Evolutionary conservation across 2,888 invertebrate genomes (phyloP), one percentile per base, ranked within the genome.

Genomic region (Apoda limacodes): DNA sequence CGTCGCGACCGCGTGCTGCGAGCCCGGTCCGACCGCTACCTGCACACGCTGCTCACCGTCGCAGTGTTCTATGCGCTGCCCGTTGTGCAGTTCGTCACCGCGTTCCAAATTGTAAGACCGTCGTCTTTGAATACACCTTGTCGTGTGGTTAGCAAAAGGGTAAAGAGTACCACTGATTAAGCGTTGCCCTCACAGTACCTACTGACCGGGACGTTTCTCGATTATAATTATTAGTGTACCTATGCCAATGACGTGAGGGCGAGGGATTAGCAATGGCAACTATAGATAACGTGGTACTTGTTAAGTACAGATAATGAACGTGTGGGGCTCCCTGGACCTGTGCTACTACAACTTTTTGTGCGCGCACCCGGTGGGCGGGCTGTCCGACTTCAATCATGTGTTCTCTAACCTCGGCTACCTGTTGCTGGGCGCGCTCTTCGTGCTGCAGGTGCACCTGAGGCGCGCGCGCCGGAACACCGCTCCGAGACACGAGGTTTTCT

Each of bases 261-360:
- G 22, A n/a, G n/a, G n/a, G n/a, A n/a, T n/a, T n/a, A n/a, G n/a
- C n/a, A n/a, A n/a, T n/a, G n/a, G n/a, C n/a, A n/a, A n/a, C n/a
- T n/a, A n/a, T n/a, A n/a, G n/a, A n/a, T n/a, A n/a, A n/a, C n/a
- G n/a, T n/a, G n/a, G n/a, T n/a, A n/a, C n/a, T n/a, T n/a, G n/a
- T n/a, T n/a, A n/a, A n/a, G n/a, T n/a, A n/a, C 67, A 92, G 87
- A 81, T 90, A 2, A 65, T 93, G 47, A 87, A 89, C 61, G 74
- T 85, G 37, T 90, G 92, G 1, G 95, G 95, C n/a, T 88, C 94
- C 60, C 87, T 93, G 65, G 95, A 95, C 78, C 74, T 91, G 40
- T 95, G 95, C 71, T 95, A 92, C 71, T 95, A 93, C 78, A 95
- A 95, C 72, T 95, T 93, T 74, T 75, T 90, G 38, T 95, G 95